Base-by-base conservation (phyloP, 2,888 invertebrate genomes). In the Chrysolina americana region DNA sequence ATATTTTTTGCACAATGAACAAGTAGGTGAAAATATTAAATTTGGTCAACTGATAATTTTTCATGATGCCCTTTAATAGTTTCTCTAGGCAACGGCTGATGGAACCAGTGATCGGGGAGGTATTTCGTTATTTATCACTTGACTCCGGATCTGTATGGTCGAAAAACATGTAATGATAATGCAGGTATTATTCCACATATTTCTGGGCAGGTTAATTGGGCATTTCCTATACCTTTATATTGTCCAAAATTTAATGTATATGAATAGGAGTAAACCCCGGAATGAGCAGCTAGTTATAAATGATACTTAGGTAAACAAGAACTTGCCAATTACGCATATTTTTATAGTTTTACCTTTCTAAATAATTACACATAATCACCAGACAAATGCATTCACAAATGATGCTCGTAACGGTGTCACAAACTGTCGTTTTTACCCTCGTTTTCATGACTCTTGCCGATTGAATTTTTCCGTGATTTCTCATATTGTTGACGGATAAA, bases 181-280 rank as follows among this genome's bases (percentile, higher is more conserved):
- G n/a, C n/a, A 59, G 59, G 59, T 59, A 59, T 59, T 11, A 59
- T 59, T 59, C 36, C 59, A 59, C 59, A 59, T 59, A 23, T 59
- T 28, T 59, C 19, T 59, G 59, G 59, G 23, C 28, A n/a, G 17
- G 28, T 17, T 59, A 59, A 59, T 28, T 36, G 59, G n/a, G 59
- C 15, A 59, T 36, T 59, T 59, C 59, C 59, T 13, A 28, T 59
- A 59, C 59, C 36, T 59, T 59, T 36, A 23, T 59, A 59, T 59
- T 59, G 59, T 28, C 28, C 59, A 11, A 59, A 59, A 59, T 36
- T 28, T n/a, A 59, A 59, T 15, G 36, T 3, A 59, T 15, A 36
- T 44, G 8, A 44, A 44, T 28, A 53, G 3, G 17, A 59, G 5
- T 59, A 36, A 23, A 36, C 15, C 23, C 10, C 15, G 1, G 59